phyloP scores from a whole-genome alignment of 2,113 vertebrate genomes.

The Leptodactylus fuscus region DNA sequence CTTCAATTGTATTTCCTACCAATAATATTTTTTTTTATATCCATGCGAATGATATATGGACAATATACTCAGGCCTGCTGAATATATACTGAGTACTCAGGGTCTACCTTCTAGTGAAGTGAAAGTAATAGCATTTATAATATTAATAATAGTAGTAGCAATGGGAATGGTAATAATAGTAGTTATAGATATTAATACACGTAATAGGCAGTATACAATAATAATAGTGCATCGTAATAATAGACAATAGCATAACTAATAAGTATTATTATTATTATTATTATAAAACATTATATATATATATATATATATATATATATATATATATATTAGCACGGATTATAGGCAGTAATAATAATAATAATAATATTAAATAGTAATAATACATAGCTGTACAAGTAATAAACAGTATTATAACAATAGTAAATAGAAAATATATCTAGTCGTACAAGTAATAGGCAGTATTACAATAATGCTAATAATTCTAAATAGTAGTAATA shows the following conservation, averaged over 20 bases:
- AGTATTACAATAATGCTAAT: neutral
- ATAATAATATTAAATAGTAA: too few species aligned
- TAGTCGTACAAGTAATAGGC: too few species aligned
- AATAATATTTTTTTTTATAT: neutral
- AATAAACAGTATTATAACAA: too few species aligned
- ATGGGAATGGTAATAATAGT: neutral
- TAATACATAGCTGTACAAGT: too few species aligned
- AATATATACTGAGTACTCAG: neutral
- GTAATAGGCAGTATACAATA: neutral
- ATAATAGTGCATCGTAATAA: too few species aligned
- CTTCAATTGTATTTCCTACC: neutral
- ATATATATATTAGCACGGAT: neutral
- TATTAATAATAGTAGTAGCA: neutral
- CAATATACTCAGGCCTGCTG: neutral
- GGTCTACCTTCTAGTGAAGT: neutral
- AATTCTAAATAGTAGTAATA: neutral
- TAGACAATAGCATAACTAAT: too few species aligned
- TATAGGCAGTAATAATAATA: neutral
- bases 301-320: too few species aligned
- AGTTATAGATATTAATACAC: neutral
- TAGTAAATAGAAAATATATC: too few species aligned
- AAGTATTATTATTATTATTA: too few species aligned
- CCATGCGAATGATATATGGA: neutral
- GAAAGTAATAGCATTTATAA: neutral
- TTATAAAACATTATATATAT: too few species aligned